Percentiles rank a stretch among this genome's conserved stretches.
These are phyloP conservation scores for Cephus spinipes DNA, from an alignment of 2,888 invertebrate genomes.

Conservation along the genomic window DNA sequence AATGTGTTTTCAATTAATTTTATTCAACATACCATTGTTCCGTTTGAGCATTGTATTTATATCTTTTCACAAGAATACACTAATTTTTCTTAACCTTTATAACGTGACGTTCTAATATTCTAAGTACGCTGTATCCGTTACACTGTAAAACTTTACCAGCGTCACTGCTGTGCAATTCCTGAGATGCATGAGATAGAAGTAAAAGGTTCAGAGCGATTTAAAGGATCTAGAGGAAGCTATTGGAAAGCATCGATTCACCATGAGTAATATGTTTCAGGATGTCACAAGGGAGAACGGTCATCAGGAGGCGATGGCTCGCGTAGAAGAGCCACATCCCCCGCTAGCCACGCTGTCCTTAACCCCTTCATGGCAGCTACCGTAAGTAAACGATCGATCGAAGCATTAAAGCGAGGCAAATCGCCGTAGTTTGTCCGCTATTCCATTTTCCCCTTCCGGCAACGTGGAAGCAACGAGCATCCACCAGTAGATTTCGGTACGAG, in stretches of 20 bases:
- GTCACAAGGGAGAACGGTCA: constrained; percentile 34
- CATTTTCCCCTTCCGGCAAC: background rate
- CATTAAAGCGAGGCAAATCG: background rate
- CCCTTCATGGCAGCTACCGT: constrained; percentile 54
- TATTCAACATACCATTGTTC: background rate
- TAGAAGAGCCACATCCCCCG: constrained; percentile 38
- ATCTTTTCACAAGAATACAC: background rate
- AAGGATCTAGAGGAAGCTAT: constrained; percentile 1
- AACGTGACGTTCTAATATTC: background rate
- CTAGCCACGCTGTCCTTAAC: constrained; percentile 39
- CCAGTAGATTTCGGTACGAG: background rate
- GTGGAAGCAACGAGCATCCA: background rate
- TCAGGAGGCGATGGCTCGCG: constrained; percentile 45
- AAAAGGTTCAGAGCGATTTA: background rate
- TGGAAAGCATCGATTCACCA: background rate
- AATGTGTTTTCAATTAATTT: background rate
- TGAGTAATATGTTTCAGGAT: constrained; percentile 34
- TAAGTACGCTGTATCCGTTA: background rate
- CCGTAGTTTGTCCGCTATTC: background rate
- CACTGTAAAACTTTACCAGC: background rate
- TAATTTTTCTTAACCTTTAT: background rate
- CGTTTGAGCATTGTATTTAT: background rate
- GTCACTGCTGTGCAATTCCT: background rate
- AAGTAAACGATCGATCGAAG: constrained; percentile 35
- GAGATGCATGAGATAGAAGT: background rate